Conservation (phyloP, 2,888 invertebrate genomes). For the Synanthedon formicaeformis region DNA sequence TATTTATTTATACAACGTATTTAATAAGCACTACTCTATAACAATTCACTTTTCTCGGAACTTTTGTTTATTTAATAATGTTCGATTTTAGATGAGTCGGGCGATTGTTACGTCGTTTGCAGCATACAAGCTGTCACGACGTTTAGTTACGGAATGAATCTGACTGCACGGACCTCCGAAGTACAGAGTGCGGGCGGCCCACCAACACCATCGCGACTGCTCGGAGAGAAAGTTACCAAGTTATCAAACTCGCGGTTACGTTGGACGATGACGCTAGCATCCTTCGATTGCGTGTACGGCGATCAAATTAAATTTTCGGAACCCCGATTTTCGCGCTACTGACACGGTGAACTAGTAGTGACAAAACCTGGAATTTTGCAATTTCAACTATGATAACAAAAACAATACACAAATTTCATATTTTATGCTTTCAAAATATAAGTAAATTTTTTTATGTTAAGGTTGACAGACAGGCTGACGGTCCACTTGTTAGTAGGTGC, state of each 20-base stretch:
- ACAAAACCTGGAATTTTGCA: neutral
- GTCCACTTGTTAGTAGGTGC: too few relatives aligned
- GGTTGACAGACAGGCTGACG: too few relatives aligned
- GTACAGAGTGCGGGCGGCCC: constrained; percentile 11
- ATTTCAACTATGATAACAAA: too few relatives aligned
- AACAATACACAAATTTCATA: too few relatives aligned
- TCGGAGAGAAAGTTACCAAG: constrained; percentile 63
- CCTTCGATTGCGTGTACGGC: constrained; percentile 61
- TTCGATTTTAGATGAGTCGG: constrained; percentile 21
- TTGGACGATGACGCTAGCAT: constrained; percentile 60
- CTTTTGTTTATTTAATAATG: constrained; percentile 14
- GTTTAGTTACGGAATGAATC: constrained; percentile 46
- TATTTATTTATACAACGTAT: constrained; percentile 1
- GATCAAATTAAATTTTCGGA: constrained; percentile 60
- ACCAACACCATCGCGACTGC: constrained; percentile 3
- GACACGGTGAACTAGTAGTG: constrained; percentile 49
- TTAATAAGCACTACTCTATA: constrained; percentile 2
- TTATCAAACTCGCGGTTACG: constrained; percentile 66
- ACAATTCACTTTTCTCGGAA: constrained; percentile 2
- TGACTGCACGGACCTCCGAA: constrained; percentile 11
- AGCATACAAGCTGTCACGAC: constrained; percentile 47
- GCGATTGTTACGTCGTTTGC: constrained; percentile 44
- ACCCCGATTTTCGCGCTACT: constrained; percentile 48
- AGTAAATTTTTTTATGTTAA: too few relatives aligned
- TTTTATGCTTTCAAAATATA: too few relatives aligned